Base-by-base conservation (phyloP, 2,888 invertebrate species). In the Synanthedon formicaeformis region DNA sequence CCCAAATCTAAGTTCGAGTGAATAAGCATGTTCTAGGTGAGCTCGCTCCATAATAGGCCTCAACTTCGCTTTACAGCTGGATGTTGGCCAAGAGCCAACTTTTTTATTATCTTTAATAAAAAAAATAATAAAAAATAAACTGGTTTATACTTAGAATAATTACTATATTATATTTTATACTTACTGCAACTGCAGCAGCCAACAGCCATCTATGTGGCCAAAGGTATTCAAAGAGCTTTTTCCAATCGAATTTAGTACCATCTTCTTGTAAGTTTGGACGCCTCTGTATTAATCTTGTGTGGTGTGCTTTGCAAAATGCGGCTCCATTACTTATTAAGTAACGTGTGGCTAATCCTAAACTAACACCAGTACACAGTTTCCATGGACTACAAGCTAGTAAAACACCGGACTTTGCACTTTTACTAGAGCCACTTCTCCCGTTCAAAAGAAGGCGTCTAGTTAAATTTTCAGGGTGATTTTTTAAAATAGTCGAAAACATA, bases 151-250 rank as follows among this genome's bases (percentile, higher is more conserved):
- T 34, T 34, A 34, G 8, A 8, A 34, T 34, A 34, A 34, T 34
- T 34, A 34, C 8, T 34, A 1, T 34, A 34, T 6, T 8, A 34
- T 34, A 34, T 34, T 34, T 34, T 34, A 45, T 65, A 89, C 92
- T 91, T 81, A 96, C 96, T 65, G 90, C 88, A 65, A 97, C 88
- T 55, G 97, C 96, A 53, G 92, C 91, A 5, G 92, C 67, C 52
- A 97, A 88, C 59, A 94, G 90, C 90, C 92, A 92, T 56, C 93
- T 81, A 73, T 96, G 93, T 23, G 95, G 94, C 67, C 89, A 87
- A 2, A 97, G 76, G 70, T 96, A 92, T 12, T 83, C 69, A 75
- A 93, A 90, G 57, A 97, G 91, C 56, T 89, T 90, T 16, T 75
- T 84, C 96, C 96, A 96, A 69, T 95, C 93, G 81, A 96, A 96